A percentile compares a stretch with the other conserved stretches of the same genome.
Evolutionary conservation across 1,140 invertebrate species (phyloP).

Genomic region (Lineus longissimus): DNA sequence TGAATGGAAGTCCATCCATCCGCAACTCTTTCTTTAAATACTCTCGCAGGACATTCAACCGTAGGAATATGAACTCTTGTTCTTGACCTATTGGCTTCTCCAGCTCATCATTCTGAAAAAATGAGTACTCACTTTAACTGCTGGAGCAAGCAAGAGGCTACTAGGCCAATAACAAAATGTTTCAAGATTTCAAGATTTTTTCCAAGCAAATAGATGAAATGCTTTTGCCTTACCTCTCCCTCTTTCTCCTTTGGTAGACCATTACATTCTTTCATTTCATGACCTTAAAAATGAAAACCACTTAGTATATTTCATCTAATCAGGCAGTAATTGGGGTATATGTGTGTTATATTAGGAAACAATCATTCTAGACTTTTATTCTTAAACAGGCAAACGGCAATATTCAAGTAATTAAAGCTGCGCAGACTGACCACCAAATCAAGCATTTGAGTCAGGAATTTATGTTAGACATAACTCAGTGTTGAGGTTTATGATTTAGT

Average conservation of each 20-base stretch:
- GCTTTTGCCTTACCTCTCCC: conserved; percentile 48
- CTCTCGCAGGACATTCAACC: conserved; percentile 88
- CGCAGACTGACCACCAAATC: too few relatives aligned
- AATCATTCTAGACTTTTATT: too few relatives aligned
- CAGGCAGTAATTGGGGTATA: too few relatives aligned
- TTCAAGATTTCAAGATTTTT: not conserved
- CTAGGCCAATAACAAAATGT: not conserved
- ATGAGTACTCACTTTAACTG: not conserved
- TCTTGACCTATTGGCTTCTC: conserved; percentile 48
- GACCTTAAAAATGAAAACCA: conserved; percentile 59
- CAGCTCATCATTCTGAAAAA: conserved; percentile 54
- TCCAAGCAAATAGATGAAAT: not conserved
- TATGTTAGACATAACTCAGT: too few relatives aligned
- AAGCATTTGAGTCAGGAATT: too few relatives aligned
- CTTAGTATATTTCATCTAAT: too few relatives aligned
- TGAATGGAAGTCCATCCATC: conserved; percentile 87
- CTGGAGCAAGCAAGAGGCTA: too few relatives aligned
- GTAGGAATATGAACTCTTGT: conserved; percentile 57
- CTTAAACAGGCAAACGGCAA: too few relatives aligned
- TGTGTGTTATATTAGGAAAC: too few relatives aligned
- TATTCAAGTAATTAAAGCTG: too few relatives aligned
- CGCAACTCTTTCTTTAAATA: conserved; percentile 87
- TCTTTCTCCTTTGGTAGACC: conserved; percentile 61
- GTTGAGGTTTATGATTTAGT: too few relatives aligned
- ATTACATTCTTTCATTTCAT: conserved; percentile 93